Evolutionary conservation across 1,140 invertebrate species (phyloP).

Genomic region (Contarinia nasturtii): DNA sequence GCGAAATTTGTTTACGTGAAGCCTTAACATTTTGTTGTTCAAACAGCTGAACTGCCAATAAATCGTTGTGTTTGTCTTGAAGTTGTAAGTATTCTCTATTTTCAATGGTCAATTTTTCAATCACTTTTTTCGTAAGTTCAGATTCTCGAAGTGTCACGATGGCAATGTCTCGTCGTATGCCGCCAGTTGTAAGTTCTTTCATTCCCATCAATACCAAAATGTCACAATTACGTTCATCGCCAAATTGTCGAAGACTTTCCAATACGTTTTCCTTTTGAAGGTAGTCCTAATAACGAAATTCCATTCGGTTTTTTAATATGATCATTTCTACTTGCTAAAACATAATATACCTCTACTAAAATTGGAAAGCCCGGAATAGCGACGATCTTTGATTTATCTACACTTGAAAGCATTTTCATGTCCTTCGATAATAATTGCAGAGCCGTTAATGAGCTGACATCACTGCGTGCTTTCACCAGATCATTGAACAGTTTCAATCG

Average conservation of each 20-base stretch:
- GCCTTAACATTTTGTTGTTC: constrained; percentile 30
- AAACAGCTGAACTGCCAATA: constrained; percentile 23
- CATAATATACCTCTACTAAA: constrained; percentile 11
- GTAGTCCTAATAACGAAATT: constrained; percentile 21
- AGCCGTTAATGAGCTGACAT: constrained; percentile 30
- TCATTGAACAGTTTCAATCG: constrained; percentile 25
- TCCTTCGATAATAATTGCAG: constrained; percentile 41
- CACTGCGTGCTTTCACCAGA: constrained; percentile 33
- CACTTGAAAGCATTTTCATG: constrained; percentile 30
- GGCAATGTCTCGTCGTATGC: constrained; percentile 29
- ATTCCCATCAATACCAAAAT: constrained; percentile 32
- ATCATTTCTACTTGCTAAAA: no score
- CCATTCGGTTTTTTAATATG: no score
- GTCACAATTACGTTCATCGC: constrained; percentile 16
- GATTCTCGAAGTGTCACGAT: constrained; percentile 22
- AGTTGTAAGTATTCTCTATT: constrained; percentile 8
- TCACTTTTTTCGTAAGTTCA: constrained; percentile 8
- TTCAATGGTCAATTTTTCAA: constrained; percentile 9
- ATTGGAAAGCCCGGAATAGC: constrained; percentile 34
- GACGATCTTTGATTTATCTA: constrained; percentile 11
- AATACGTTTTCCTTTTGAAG: constrained; percentile 22
- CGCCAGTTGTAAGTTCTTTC: constrained; percentile 16
- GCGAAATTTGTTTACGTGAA: constrained; percentile 40
- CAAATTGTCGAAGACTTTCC: constrained; percentile 27
- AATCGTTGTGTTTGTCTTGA: constrained; percentile 8